Conservation (phyloP, 1,140 invertebrate genomes). For the Leptonema lineaticorne region DNA sequence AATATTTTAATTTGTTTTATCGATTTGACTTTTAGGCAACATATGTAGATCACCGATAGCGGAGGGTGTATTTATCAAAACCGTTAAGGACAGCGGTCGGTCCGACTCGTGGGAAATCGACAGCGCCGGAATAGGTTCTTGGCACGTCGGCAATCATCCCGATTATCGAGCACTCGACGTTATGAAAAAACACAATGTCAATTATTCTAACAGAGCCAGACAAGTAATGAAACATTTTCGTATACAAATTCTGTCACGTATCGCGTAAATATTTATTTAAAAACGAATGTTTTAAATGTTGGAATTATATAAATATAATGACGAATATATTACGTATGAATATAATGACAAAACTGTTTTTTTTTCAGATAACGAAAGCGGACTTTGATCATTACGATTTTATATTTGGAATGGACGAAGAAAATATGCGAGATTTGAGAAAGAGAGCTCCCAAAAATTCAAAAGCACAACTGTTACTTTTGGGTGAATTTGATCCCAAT, state of each 20-base stretch:
- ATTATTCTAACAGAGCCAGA: slow-evolving; percentile 74
- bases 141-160: slow-evolving; percentile 81
- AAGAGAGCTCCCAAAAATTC: slow-evolving; percentile 60
- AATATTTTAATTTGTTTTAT: not conserved
- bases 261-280: not conserved
- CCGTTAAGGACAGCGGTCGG: slow-evolving; percentile 63
- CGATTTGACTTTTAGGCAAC: slow-evolving; percentile 63
- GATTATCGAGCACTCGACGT: slow-evolving; percentile 73
- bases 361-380: slow-evolving; percentile 61
- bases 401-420: slow-evolving; percentile 90
- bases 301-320: too few species aligned
- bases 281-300: slow-evolving; percentile 17
- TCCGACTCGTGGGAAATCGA: slow-evolving; percentile 77
- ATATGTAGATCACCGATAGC: slow-evolving; percentile 95
- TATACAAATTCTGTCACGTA: not conserved
- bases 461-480: slow-evolving; percentile 71
- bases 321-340: too few species aligned
- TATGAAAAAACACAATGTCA: slow-evolving; percentile 70
- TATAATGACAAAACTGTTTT: too few species aligned
- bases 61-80: slow-evolving; percentile 82
- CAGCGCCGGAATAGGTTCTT: slow-evolving; percentile 82
- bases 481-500: slow-evolving; percentile 81
- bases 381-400: slow-evolving; percentile 81
- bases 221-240: slow-evolving; percentile 55
- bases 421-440: slow-evolving; percentile 73